A percentile compares a stretch with the other conserved stretches of the same genome.
Conservation (phyloP, 2,888 invertebrate genomes). For the Philonicus albiceps region DNA sequence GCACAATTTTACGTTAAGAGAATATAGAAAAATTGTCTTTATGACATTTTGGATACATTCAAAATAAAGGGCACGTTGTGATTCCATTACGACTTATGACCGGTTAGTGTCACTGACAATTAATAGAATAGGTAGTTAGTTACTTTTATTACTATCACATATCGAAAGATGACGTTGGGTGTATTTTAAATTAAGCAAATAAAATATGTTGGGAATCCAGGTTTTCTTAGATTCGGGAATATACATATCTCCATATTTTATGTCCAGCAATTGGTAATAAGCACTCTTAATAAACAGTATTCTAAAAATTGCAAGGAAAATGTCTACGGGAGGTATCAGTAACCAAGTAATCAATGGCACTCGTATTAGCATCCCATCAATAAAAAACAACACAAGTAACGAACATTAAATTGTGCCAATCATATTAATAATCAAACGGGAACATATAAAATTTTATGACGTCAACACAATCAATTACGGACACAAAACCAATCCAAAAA, state of each 20-base stretch:
- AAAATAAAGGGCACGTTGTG: no score
- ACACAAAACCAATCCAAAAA: conserved; percentile 1
- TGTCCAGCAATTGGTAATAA: neutral
- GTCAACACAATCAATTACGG: conserved; percentile 10
- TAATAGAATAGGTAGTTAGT: no score
- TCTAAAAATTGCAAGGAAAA: neutral
- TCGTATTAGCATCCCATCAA: neutral
- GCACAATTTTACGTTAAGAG: no score
- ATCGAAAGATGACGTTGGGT: no score
- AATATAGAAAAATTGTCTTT: no score
- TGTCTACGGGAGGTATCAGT: neutral
- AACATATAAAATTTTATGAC: conserved; percentile 17
- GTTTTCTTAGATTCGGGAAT: neutral
- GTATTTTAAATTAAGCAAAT: no score
- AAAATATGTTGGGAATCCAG: neutral
- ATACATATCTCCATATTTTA: neutral
- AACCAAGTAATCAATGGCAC: neutral
- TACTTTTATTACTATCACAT: no score
- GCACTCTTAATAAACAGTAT: neutral
- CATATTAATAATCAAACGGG: conserved; percentile 1
- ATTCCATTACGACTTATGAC: no score
- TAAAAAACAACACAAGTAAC: conserved; percentile 32
- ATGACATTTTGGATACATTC: no score
- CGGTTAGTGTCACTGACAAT: no score
- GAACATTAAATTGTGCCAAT: conserved; percentile 9